Evolutionary conservation across 2,797 vertebrate genomes (phyloP), one percentile per base, ranked within the genome.

Genomic region (Poeciliopsis gracilis): DNA sequence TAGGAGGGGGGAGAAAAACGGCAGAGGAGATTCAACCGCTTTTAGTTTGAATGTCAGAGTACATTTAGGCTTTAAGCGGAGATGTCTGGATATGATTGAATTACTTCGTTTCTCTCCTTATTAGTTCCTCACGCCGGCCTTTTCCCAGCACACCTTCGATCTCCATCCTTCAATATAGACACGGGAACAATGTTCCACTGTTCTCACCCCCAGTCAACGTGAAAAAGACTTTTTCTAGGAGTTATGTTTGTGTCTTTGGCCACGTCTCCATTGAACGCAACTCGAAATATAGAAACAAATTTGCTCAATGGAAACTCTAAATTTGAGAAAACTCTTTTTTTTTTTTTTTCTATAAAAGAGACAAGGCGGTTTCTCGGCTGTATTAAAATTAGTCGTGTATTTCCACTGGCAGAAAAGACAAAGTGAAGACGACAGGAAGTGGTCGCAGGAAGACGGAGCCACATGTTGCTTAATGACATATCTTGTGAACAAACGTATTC

Each of bases 41-140:
- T 83, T 89, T 89, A 89, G 73, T 77, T 71, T 80, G 83, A 82
- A 76, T 88, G 84, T 90, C 87, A 84, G 78, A 78, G 84, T 38
- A 77, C 67, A 76, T 69, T 12, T 49, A 49, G 72, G 75, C 77
- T 90, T 72, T 84, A 75, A 86, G 90, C 87, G 87, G 76, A 66
- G 76, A 86, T 73, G 71, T 84, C 73, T 78, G 55, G 73, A 70
- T 77, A 0, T 73, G 82, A 86, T 82, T 77, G 71, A 70, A 77
- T 81, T 77, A 57, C 82, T 88, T 82, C 70, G 61, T 77, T 76
- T 72, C n/a, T 71, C 77, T 70, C 49, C 78, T 85, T n/a, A 77
- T 88, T 79, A 87, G 81, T 84, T 63, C 81, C 63, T 46, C 18
- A 25, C 1, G 0, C 61, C 82, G 82, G 84, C 87, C 86, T 59